Conservation (phyloP, 1,140 invertebrate genomes). For the Diachasma alloeum region DNA sequence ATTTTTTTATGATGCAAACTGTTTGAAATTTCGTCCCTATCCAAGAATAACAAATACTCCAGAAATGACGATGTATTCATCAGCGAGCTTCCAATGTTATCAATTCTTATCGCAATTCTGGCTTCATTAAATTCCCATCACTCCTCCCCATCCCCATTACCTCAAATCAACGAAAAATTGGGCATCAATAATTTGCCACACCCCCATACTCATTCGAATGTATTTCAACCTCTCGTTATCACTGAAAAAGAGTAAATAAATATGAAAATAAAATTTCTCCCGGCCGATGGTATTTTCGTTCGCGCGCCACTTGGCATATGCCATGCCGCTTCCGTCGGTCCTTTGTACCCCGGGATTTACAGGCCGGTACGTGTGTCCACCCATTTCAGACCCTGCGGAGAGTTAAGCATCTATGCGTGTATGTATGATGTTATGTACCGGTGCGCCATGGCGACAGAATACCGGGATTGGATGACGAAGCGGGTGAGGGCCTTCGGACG, state of each 20-base stretch:
- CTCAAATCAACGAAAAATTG: neutral
- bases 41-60: too few relatives aligned
- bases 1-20: too few relatives aligned
- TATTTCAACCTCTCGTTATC: neutral
- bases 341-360: slow-evolving; percentile 20
- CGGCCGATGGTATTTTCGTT: neutral
- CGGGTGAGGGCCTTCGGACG: neutral
- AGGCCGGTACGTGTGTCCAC: neutral
- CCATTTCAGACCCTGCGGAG: neutral
- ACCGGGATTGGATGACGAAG: slow-evolving; percentile 26
- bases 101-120: too few relatives aligned
- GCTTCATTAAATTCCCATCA: too few relatives aligned
- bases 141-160: too few relatives aligned
- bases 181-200: neutral
- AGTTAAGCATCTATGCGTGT: neutral
- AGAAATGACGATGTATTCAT: too few relatives aligned
- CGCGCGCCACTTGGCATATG: neutral
- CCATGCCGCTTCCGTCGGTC: neutral
- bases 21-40: too few relatives aligned
- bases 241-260: neutral
- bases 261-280: neutral
- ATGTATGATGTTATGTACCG: neutral
- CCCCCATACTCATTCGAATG: neutral
- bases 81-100: too few relatives aligned
- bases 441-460: slow-evolving; percentile 4